Evolutionary conservation across 2,797 vertebrate species (phyloP).

Genomic region (Spinus pinus): DNA sequence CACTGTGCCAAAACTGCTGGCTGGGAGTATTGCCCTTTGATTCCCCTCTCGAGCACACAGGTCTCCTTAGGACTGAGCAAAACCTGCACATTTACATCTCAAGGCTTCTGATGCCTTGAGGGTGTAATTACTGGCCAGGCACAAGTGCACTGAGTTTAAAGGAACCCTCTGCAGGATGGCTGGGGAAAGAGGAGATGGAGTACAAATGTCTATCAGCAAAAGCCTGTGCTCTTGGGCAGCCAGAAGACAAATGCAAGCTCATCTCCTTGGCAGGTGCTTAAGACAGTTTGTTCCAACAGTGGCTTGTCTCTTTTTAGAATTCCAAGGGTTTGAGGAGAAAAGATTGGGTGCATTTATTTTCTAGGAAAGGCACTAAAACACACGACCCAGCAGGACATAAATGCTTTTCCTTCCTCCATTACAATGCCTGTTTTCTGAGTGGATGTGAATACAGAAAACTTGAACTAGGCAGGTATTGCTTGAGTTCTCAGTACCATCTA

Average conservation of each 20-base stretch:
- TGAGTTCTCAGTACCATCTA: background rate
- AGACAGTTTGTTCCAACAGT: background rate
- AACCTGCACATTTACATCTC: background rate
- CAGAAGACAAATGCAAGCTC: background rate
- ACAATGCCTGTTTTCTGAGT: background rate
- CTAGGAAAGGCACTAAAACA: background rate
- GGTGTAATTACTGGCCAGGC: background rate
- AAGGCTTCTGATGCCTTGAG: background rate
- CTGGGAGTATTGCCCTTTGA: background rate
- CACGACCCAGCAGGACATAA: background rate
- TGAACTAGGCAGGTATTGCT: background rate
- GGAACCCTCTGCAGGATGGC: background rate
- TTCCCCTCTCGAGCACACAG: background rate
- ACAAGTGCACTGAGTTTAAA: background rate
- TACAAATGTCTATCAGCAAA: fast-evolving
- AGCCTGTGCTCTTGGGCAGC: background rate
- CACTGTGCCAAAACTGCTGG: background rate
- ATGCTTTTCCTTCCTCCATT: background rate
- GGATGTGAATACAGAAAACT: background rate
- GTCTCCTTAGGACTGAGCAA: background rate
- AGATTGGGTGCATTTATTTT: background rate
- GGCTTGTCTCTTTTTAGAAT: background rate
- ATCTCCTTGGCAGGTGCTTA: background rate
- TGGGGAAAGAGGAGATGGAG: background rate
- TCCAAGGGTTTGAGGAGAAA: background rate